Evolutionary conservation across 1,140 invertebrate genomes (phyloP).

Genomic region (Popillia japonica): DNA sequence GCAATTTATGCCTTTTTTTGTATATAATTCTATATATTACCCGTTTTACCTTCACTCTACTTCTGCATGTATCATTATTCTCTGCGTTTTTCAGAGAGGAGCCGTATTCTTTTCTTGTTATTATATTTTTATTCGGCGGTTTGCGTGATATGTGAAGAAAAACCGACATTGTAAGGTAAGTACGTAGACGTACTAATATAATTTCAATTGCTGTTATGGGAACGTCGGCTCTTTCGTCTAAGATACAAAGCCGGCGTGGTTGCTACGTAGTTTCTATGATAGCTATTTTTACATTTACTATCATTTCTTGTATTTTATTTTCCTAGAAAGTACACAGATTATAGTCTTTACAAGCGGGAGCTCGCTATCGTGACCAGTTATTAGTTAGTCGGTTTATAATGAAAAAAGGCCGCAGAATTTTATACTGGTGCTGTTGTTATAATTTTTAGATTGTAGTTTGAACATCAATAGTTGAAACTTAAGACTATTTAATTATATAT

Average conservation of each 20-base stretch:
- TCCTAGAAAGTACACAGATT: background rate
- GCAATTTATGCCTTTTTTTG: background rate
- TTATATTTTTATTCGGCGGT: conserved; percentile 6
- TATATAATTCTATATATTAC: conserved; percentile 13
- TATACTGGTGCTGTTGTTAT: too few relatives aligned
- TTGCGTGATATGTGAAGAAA: background rate
- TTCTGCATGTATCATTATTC: background rate
- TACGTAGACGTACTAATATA: background rate
- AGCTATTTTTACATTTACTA: background rate
- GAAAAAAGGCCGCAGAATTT: too few relatives aligned
- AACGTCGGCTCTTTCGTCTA: background rate
- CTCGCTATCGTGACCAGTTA: too few relatives aligned
- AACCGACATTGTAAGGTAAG: background rate
- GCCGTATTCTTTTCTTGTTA: background rate
- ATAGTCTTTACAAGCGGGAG: too few relatives aligned
- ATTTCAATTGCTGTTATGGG: background rate
- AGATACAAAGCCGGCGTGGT: background rate
- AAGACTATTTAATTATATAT: too few relatives aligned
- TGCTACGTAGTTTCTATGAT: background rate
- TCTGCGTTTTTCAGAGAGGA: background rate
- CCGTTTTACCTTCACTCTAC: background rate
- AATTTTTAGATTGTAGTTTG: too few relatives aligned
- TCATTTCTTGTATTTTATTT: background rate
- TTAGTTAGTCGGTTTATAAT: too few relatives aligned
- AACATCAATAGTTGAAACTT: too few relatives aligned